Evolutionary conservation across 2,888 invertebrate species (phyloP).

Genomic region (Lasioglossum marginatum): DNA sequence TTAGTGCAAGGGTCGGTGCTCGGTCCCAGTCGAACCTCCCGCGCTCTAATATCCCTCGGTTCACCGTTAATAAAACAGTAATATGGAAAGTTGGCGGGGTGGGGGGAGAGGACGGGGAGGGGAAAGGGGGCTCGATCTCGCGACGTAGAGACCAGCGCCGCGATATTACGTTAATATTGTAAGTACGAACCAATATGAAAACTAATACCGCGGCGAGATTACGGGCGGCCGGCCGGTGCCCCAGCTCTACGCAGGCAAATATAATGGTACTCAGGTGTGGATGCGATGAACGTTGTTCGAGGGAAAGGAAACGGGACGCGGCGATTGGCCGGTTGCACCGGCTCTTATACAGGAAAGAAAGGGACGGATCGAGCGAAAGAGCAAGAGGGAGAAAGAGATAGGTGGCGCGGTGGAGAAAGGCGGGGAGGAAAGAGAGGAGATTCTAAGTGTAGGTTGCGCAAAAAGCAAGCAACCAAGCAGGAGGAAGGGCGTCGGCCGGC

Average conservation of each 20-base stretch:
- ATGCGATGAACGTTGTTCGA: conserved; percentile 40
- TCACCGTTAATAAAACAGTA: conserved; percentile 56
- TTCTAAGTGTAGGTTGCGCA: conserved; percentile 73
- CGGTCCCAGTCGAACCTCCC: not conserved
- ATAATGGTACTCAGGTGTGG: conserved; percentile 67
- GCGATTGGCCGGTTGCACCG: conserved; percentile 6
- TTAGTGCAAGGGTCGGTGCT: not conserved
- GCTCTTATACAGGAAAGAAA: not conserved
- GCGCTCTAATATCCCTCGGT: conserved; percentile 39
- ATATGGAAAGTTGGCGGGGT: conserved; percentile 29
- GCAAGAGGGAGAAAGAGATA: conserved; percentile 37
- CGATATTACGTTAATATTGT: conserved; percentile 58
- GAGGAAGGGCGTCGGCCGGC: conserved; percentile 83
- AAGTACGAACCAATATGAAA: conserved; percentile 57
- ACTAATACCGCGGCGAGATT: conserved; percentile 59
- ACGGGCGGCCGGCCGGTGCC: conserved; percentile 28
- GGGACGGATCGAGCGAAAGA: not conserved
- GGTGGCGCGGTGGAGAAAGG: conserved; percentile 33
- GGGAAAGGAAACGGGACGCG: conserved; percentile 31
- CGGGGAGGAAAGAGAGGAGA: conserved; percentile 28
- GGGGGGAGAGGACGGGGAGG: not conserved
- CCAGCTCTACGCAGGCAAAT: conserved; percentile 50
- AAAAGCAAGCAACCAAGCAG: conserved; percentile 68
- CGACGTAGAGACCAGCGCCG: not conserved
- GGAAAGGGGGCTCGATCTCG: not conserved